A percentile compares a stretch with the other conserved stretches of the same genome.
Conservation (phyloP, 2,888 invertebrate species). For the Apodemia mormo region DNA sequence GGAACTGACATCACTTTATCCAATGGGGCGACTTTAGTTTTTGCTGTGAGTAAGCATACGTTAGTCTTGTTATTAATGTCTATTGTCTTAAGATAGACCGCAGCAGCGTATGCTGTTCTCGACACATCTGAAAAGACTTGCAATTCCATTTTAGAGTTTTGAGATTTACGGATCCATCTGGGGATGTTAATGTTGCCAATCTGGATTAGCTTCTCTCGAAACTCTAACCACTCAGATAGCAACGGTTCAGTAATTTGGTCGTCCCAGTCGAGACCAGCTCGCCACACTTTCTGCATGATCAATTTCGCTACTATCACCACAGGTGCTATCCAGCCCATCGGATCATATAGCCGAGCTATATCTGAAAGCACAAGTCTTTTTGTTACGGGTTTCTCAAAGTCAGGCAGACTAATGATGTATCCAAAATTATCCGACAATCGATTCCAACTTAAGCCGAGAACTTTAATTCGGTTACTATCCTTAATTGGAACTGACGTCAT, state of each 20-base stretch:
- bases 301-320: background rate
- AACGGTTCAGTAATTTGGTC: constrained; percentile 20
- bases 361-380: constrained; percentile 31
- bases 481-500: constrained; percentile 3
- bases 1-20: background rate
- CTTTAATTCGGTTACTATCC: constrained; percentile 23
- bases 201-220: background rate
- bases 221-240: background rate
- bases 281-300: constrained; percentile 23
- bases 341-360: too few species aligned
- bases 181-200: constrained; percentile 12
- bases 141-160: constrained; percentile 31
- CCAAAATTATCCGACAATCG: constrained; percentile 12
- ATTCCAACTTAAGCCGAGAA: constrained; percentile 24
- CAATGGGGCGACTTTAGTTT: constrained; percentile 26
- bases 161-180: background rate
- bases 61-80: constrained; percentile 3
- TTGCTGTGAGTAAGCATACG: constrained; percentile 24
- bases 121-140: constrained; percentile 37
- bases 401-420: constrained; percentile 9
- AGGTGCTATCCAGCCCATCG: constrained; percentile 17
- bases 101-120: constrained; percentile 33
- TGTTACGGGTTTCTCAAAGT: background rate
- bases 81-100: constrained; percentile 29
- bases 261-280: constrained; percentile 35